Evolutionary conservation across 2,888 invertebrate species (phyloP).

Genomic region (Tortrix viridana): DNA sequence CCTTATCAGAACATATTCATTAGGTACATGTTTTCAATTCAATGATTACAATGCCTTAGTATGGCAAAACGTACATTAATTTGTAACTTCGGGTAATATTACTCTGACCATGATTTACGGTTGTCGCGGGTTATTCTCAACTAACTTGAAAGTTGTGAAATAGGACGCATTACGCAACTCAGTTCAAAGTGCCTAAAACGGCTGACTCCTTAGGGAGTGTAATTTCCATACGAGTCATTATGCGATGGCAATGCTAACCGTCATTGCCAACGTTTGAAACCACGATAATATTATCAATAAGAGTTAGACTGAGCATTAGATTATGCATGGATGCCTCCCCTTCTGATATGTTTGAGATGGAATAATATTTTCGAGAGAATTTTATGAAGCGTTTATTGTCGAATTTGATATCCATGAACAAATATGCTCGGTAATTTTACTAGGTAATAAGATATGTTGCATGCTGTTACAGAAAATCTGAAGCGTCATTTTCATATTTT

Average conservation of each 20-base stretch:
- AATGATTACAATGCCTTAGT: not conserved
- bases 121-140: constrained; percentile 20
- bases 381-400: not conserved
- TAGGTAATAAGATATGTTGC: not conserved
- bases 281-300: constrained; percentile 17
- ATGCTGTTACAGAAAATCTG: not conserved
- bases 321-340: constrained; percentile 11
- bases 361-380: constrained; percentile 4
- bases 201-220: constrained; percentile 4
- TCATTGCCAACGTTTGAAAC: constrained; percentile 2
- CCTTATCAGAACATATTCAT: not conserved
- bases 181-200: constrained; percentile 1
- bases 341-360: constrained; percentile 2
- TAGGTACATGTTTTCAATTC: not conserved
- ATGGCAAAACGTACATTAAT: constrained; percentile 2
- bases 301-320: constrained; percentile 13
- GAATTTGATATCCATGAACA: not conserved
- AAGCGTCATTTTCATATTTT: not conserved
- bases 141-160: constrained; percentile 19
- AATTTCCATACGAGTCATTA: constrained; percentile 1
- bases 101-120: constrained; percentile 11
- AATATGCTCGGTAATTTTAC: not conserved
- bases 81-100: constrained; percentile 1
- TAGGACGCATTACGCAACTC: constrained; percentile 10
- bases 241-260: constrained; percentile 2